These are phyloP conservation scores for Calephelis nemesis DNA, from an alignment of 1,140 invertebrate species.

Conservation along the genomic window DNA sequence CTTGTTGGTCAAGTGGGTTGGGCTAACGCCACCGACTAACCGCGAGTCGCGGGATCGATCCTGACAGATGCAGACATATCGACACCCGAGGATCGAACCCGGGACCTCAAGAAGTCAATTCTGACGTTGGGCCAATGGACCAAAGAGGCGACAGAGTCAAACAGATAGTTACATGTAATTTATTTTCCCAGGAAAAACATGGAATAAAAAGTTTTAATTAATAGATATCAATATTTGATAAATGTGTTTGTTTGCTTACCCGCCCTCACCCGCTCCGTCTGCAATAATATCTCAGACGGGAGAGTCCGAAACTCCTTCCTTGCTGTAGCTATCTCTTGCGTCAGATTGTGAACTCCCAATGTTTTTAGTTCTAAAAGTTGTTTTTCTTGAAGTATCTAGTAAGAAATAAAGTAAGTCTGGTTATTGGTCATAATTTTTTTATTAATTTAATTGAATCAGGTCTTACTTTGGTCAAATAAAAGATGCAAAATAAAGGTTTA, in stretches of 20 bases:
- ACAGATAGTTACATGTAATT: background rate
- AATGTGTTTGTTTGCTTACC: constrained; percentile 41
- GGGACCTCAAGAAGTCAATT: too few species aligned
- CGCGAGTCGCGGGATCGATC: too few species aligned
- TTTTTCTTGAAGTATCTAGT: constrained; percentile 59
- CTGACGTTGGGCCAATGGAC: background rate
- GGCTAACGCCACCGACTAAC: too few species aligned
- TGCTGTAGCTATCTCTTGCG: constrained; percentile 56
- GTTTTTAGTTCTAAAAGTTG: constrained; percentile 61
- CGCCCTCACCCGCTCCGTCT: constrained; percentile 59
- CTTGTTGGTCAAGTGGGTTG: too few species aligned
- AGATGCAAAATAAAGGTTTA: too few species aligned
- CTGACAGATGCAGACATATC: too few species aligned
- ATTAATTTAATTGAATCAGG: too few species aligned
- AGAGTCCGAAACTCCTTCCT: constrained; percentile 61
- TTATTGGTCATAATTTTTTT: too few species aligned
- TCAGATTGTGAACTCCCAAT: constrained; percentile 68
- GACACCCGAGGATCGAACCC: too few species aligned
- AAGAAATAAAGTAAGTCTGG: background rate
- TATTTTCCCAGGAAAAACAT: background rate
- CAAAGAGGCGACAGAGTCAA: too few species aligned
- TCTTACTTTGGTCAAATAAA: too few species aligned
- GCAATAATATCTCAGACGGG: constrained; percentile 59
- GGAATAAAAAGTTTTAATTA: constrained; percentile 12
- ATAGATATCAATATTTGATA: constrained; percentile 1